Evolutionary conservation across 2,797 vertebrate genomes (phyloP).

Genomic region (Parauchenoglanis ngamensis): DNA sequence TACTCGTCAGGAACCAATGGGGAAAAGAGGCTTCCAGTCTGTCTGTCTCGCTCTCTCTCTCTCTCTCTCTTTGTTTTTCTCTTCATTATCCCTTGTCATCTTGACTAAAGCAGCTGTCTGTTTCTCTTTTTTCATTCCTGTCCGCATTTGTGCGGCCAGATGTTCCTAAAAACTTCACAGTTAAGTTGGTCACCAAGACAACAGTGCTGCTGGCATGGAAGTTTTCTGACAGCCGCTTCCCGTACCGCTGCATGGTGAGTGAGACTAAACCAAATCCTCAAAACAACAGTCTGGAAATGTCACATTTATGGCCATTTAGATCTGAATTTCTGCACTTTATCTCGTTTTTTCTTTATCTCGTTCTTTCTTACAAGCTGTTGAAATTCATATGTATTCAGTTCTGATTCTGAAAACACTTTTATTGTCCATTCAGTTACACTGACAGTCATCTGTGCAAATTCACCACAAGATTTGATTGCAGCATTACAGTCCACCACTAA

Average conservation of each 20-base stretch:
- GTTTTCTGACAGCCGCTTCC: conserved; percentile 83
- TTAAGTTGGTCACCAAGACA: conserved; percentile 95
- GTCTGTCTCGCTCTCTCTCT: conserved; percentile 52
- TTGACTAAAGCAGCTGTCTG: conserved; percentile 49
- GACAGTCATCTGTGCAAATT: background rate
- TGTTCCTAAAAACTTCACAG: conserved; percentile 97
- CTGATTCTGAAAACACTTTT: background rate
- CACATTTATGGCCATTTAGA: background rate
- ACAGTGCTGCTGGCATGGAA: conserved; percentile 92
- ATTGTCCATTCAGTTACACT: background rate
- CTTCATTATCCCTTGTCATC: conserved; percentile 58
- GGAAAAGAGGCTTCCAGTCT: conserved; percentile 57
- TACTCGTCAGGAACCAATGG: conserved; percentile 67
- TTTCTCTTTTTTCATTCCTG: conserved; percentile 46
- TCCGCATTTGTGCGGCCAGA: conserved; percentile 73
- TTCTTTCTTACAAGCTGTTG: background rate
- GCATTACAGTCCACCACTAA: background rate
- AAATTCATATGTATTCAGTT: background rate
- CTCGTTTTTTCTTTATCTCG: background rate
- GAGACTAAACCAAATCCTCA: background rate
- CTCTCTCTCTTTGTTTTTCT: conserved; percentile 54
- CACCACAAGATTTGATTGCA: background rate
- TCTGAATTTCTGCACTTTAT: background rate
- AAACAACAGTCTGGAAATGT: background rate
- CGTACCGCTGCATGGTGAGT: conserved; percentile 86